Evolutionary conservation across 2,797 vertebrate species (phyloP).

Genomic region (Aeoliscus strigatus): DNA sequence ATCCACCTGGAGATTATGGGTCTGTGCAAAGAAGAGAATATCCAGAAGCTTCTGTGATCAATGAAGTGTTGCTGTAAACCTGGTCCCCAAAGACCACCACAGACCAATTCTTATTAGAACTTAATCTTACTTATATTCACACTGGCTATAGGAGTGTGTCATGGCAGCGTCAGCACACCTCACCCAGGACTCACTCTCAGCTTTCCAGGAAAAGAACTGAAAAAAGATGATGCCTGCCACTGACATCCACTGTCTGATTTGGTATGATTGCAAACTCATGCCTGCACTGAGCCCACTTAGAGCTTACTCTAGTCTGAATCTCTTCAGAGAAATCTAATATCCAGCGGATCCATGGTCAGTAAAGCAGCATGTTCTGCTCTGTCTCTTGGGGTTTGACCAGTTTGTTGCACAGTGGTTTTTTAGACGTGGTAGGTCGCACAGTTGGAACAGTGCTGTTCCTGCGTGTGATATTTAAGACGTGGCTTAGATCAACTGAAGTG

Average conservation of each 20-base stretch:
- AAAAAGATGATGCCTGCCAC: slow-evolving; percentile 38
- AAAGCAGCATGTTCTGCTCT: slow-evolving; percentile 53
- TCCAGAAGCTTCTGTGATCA: slow-evolving; percentile 43
- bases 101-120: slow-evolving; percentile 59
- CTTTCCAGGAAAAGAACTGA: slow-evolving; percentile 33
- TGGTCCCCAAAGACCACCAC: slow-evolving; percentile 49
- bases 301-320: slow-evolving; percentile 50
- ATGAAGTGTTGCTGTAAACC: slow-evolving; percentile 50
- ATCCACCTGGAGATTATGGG: too few relatives aligned
- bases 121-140: slow-evolving; percentile 51
- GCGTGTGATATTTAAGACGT: slow-evolving; percentile 75
- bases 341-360: slow-evolving; percentile 50
- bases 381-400: slow-evolving; percentile 61
- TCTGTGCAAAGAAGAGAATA: slow-evolving; percentile 37
- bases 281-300: slow-evolving; percentile 55
- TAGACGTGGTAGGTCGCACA: slow-evolving; percentile 67
- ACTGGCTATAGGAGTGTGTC: slow-evolving; percentile 30
- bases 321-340: slow-evolving; percentile 62
- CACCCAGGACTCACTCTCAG: slow-evolving; percentile 22
- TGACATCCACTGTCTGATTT: slow-evolving; percentile 54
- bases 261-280: slow-evolving; percentile 64
- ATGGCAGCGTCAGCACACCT: slow-evolving; percentile 34
- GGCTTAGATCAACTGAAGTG: slow-evolving; percentile 62
- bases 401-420: slow-evolving; percentile 62
- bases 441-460: slow-evolving; percentile 48